Base-by-base conservation (phyloP, 2,888 invertebrate genomes). In the Pristionchus mayeri region DNA sequence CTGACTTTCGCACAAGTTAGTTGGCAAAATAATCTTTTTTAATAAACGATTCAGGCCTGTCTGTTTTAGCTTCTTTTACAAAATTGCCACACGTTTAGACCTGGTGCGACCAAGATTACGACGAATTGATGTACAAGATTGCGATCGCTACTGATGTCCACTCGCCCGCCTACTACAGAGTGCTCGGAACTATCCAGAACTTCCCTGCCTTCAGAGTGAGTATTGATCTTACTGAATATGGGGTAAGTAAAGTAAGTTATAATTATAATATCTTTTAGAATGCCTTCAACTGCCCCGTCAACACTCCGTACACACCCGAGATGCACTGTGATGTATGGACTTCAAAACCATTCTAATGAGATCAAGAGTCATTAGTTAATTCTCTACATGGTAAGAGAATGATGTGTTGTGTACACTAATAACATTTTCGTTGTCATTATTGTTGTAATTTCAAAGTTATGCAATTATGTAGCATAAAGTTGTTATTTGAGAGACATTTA, bases 101-200 rank as follows among this genome's bases (percentile, higher is more conserved):
- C 13, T 90, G 90, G 90, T 90, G 89, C 63, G 87, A 90, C 78
- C 48, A 82, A 9, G 83, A 87, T 13, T 86, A 86, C 50, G 24
- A 85, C 0, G 87, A 87, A 34, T 50, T 48, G 21, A 16, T 7
- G 0, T 57, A 30, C 44, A 24, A 37, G 24, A n/a, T 30, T 18
- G 89, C 90, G 71, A 85, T 90, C 37, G 85, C 90, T 0, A 86
- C 87, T 21, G 90, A 90, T 71, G 88, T 88, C 16, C 90, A 90
- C 71, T 88, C 89, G 13, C 90, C 90, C 18, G 88, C 89, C 9
- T 67, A 87, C n/a, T 90, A 88, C 54, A 84, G 90, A 52, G 90
- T 90, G 3, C 18, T 67, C 9, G 90, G 90, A 81, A 89, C 90
- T 9, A 87, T 91, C 50, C 87, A 89, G 84, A 90, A 90, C 84